A percentile compares a stretch with the other conserved stretches of the same genome.
Conservation (phyloP, 2,797 vertebrate genomes). For the Poeciliopsis paucimaculata region DNA sequence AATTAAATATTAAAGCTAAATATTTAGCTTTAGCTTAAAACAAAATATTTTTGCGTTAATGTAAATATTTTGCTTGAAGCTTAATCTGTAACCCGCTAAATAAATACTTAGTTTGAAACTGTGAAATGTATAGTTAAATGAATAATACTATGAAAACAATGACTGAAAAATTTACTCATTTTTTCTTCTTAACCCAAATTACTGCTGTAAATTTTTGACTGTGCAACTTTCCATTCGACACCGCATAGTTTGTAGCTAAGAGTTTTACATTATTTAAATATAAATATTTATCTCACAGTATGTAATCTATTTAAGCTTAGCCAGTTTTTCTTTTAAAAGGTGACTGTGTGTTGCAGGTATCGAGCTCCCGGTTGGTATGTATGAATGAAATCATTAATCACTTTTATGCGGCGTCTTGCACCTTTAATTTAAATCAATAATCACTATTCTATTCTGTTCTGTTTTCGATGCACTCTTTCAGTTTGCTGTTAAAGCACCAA, state of each 20-base stretch:
- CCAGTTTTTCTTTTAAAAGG: slow-evolving; percentile 5
- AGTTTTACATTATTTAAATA: background rate
- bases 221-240: background rate
- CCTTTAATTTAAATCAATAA: background rate
- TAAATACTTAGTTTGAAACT: too few species aligned
- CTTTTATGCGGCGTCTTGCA: background rate
- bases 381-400: slow-evolving; percentile 20
- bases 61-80: too few species aligned
- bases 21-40: too few species aligned
- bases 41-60: too few species aligned
- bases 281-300: background rate
- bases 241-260: background rate
- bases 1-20: too few species aligned
- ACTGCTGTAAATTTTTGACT: background rate
- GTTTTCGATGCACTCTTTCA: too few species aligned
- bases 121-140: too few species aligned
- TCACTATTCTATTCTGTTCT: background rate
- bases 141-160: too few species aligned
- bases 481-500: background rate
- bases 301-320: background rate
- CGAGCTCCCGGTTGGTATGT: slow-evolving; percentile 75
- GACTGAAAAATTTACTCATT: too few species aligned
- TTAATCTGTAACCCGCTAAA: too few species aligned
- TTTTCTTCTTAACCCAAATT: too few species aligned
- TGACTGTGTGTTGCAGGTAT: slow-evolving; percentile 69